phyloP scores from a whole-genome alignment of 1,140 invertebrate species.

The Zaprionus gabonicus region DNA sequence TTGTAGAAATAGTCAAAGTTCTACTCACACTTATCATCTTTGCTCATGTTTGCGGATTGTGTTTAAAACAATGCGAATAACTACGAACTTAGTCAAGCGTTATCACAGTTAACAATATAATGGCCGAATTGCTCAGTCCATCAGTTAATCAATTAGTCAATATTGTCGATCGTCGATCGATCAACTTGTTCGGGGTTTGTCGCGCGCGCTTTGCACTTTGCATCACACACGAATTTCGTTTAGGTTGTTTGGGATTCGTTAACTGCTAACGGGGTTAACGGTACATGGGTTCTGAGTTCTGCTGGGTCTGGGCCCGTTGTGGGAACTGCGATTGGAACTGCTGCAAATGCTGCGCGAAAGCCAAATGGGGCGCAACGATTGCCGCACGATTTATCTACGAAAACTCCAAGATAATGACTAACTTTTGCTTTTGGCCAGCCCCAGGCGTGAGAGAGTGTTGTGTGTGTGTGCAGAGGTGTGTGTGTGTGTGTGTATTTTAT shows the following conservation, averaged over 20 bases:
- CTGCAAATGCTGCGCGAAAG: conserved; percentile 58
- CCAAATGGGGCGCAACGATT: conserved; percentile 25
- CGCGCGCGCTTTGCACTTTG: not conserved
- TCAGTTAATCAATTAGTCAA: conserved; percentile 29
- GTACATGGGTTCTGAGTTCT: conserved; percentile 28
- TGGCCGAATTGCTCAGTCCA: conserved; percentile 1
- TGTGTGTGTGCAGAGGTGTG: not conserved
- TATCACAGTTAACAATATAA: conserved; percentile 10
- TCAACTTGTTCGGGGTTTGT: conserved; percentile 2
- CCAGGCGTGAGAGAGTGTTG: not conserved
- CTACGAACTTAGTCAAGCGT: conserved; percentile 17
- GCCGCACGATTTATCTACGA: conserved; percentile 74
- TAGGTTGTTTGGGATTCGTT: not conserved
- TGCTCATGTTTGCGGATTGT: conserved; percentile 65
- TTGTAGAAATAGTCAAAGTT: conserved; percentile 20
- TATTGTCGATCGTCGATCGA: not conserved
- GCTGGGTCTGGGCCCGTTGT: conserved; percentile 28
- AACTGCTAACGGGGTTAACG: not conserved
- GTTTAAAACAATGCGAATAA: conserved; percentile 34
- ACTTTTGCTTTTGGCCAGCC: conserved; percentile 51
- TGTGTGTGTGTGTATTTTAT: conserved; percentile 46
- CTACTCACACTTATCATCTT: conserved; percentile 81
- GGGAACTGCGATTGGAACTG: conserved; percentile 31
- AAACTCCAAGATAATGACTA: conserved; percentile 80
- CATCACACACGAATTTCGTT: not conserved